Evolutionary conservation across 2,797 vertebrate species (phyloP), one percentile per base, ranked within the genome.

Genomic region (Thaleichthys pacificus): DNA sequence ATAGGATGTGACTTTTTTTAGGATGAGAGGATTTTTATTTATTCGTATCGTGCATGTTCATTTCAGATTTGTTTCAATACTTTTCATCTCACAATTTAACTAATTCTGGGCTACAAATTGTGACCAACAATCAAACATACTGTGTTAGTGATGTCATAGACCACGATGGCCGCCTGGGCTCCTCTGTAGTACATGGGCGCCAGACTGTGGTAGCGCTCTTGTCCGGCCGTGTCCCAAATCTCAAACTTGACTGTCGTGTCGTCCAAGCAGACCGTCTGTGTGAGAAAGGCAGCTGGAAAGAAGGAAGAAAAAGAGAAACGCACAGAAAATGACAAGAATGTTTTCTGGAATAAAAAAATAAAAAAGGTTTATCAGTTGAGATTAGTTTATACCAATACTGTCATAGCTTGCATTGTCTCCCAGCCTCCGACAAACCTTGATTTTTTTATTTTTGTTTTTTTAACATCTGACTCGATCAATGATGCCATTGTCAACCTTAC

Each of bases 201-300:
- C 90, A 98, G 91, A 87, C 97, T 98, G 93, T 98, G 96, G 87
- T 98, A 98, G 58, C 96, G 94, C 89, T 98, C 97, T 73, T 98
- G 97, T 38, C 97, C 97, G 0, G 96, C 97, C 0, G 97, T 98
- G 85, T 98, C 97, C 96, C 97, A 98, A 83, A 98, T 98, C 83
- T 98, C 97, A 89, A 98, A 98, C 92, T 98, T 98, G 84, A 98
- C 96, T 0, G 96, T 98, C 78, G 96, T 97, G 89, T 98, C 96
- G 2, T 98, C 96, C 91, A 97, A 88, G 78, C 96, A 97, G 84
- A 98, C 95, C 0, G 96, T 98, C 92, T 98, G 96, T 73, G 97
- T 98, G 77, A 98, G 94, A 91, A 98, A 98, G 77, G 97, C 97
- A 76, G 96, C 97, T 98, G 91, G 49, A 87, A 80, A 76, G 87